Percentiles rank a stretch among this genome's conserved stretches.
phyloP scores from a whole-genome alignment of 2,113 vertebrate species.

The Carassius carassius region DNA sequence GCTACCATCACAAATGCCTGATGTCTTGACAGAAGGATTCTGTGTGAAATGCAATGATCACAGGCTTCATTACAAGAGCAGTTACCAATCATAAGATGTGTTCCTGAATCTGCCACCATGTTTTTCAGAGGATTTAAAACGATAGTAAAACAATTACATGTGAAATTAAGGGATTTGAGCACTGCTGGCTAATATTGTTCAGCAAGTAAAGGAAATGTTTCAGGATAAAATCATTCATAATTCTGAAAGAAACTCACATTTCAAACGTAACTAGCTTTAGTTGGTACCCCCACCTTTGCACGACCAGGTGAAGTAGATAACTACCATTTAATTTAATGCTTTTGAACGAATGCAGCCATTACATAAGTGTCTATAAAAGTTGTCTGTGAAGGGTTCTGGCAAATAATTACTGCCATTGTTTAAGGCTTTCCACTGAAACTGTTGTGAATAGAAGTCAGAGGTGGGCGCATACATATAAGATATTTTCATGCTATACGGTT shows the following conservation, averaged over 20 bases:
- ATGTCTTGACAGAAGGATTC: constrained; percentile 86
- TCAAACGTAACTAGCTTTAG: not conserved
- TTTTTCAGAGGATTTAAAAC: constrained; percentile 84
- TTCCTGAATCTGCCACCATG: constrained; percentile 80
- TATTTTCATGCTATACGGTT: constrained; percentile 78
- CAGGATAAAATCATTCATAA: constrained; percentile 88
- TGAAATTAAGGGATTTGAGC: constrained; percentile 85
- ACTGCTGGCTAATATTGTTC: constrained; percentile 71
- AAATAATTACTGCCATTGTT: constrained; percentile 82
- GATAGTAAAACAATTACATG: constrained; percentile 86
- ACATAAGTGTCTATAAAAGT: constrained; percentile 88
- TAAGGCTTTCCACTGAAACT: constrained; percentile 76
- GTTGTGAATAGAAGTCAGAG: constrained; percentile 82
- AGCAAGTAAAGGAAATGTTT: constrained; percentile 71
- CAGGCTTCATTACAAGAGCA: constrained; percentile 86
- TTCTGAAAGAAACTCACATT: constrained; percentile 70
- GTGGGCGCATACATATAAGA: constrained; percentile 80
- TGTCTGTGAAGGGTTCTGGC: constrained; percentile 78
- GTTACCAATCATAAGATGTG: constrained; percentile 85
- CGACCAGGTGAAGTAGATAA: not conserved
- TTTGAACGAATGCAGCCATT: constrained; percentile 74
- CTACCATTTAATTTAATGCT: constrained; percentile 51
- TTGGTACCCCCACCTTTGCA: not conserved
- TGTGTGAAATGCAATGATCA: constrained; percentile 82
- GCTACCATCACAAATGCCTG: constrained; percentile 77